Percentiles rank a stretch among this genome's conserved stretches.
These are phyloP conservation scores for Amphiprion ocellaris DNA, from an alignment of 2,113 vertebrate species.

Conservation along the genomic window DNA sequence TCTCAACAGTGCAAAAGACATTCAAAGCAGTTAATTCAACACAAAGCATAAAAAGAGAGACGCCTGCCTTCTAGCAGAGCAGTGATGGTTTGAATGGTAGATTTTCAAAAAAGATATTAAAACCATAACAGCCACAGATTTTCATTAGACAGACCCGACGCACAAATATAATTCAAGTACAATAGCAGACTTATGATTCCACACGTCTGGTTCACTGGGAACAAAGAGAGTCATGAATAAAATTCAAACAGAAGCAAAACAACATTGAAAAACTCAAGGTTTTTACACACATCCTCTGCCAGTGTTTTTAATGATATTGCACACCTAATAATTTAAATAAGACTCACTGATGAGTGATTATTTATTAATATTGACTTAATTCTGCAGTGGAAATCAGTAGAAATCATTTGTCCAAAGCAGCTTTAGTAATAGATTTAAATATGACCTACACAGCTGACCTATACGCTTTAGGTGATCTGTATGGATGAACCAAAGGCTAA, in stretches of 20 bases:
- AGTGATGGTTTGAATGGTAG: slow-evolving; percentile 26
- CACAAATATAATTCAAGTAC: slow-evolving; percentile 62
- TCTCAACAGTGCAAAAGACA: slow-evolving; percentile 68
- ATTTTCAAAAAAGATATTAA: slow-evolving; percentile 43
- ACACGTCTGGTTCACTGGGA: slow-evolving; percentile 37
- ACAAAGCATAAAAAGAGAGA: slow-evolving; percentile 48
- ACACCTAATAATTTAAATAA: slow-evolving; percentile 58
- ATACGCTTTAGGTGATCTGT: neutral
- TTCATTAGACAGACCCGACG: slow-evolving; percentile 40
- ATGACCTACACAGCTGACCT: slow-evolving; percentile 20
- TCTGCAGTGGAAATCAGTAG: slow-evolving; percentile 16
- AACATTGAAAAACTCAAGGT: slow-evolving; percentile 44
- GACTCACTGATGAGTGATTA: neutral
- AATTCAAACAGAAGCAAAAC: slow-evolving; percentile 40
- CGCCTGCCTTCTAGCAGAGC: slow-evolving; percentile 36
- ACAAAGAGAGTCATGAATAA: slow-evolving; percentile 39
- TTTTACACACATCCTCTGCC: slow-evolving; percentile 20
- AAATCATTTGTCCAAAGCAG: slow-evolving; percentile 42
- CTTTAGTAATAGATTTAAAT: slow-evolving; percentile 27
- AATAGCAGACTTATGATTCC: slow-evolving; percentile 44
- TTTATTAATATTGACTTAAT: neutral
- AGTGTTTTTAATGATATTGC: slow-evolving; percentile 62
- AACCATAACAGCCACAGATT: slow-evolving; percentile 37
- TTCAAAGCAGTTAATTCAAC: slow-evolving; percentile 53
- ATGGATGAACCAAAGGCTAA: neutral